A percentile compares a stretch with the other conserved stretches of the same genome.
Evolutionary conservation across 1,140 invertebrate species (phyloP).

Genomic region (Bombus waltoni): DNA sequence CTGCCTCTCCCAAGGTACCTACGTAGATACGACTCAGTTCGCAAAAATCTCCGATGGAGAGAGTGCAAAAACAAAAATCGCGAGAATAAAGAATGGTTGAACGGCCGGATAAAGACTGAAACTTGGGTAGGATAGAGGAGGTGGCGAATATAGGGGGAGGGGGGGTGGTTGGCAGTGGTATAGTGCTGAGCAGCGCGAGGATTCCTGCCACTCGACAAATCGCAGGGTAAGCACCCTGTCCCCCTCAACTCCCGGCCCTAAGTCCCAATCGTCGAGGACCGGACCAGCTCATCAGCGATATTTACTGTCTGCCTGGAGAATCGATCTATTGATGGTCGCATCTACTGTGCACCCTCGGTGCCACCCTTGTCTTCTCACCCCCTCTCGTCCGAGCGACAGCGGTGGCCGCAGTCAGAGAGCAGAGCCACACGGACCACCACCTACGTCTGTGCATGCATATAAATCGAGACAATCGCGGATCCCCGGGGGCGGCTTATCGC

Average conservation of each 20-base stretch:
- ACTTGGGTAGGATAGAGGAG: not conserved
- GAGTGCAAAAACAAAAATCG: conserved; percentile 41
- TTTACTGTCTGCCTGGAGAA: conserved; percentile 75
- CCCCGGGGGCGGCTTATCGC: conserved; percentile 78
- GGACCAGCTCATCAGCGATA: conserved; percentile 77
- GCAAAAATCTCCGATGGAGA: not conserved
- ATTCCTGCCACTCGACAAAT: conserved; percentile 68
- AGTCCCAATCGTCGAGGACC: conserved; percentile 57
- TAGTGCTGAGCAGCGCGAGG: conserved; percentile 39
- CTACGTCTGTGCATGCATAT: conserved; percentile 70
- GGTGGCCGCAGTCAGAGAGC: conserved; percentile 26
- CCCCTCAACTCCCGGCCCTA: conserved; percentile 35
- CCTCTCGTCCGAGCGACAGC: conserved; percentile 1
- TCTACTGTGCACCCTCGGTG: not conserved
- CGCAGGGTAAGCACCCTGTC: conserved; percentile 59
- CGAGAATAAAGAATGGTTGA: conserved; percentile 43
- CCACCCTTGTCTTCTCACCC: conserved; percentile 1
- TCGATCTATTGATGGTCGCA: conserved; percentile 68
- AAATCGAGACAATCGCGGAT: conserved; percentile 80
- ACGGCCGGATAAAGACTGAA: conserved; percentile 27
- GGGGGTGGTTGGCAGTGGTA: not conserved
- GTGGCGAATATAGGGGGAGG: not conserved
- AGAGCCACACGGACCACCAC: conserved; percentile 40
- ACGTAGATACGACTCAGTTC: too few species aligned
- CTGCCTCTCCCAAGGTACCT: conserved; percentile 31